Evolutionary conservation across 2,888 invertebrate species (phyloP).

Genomic region (Exocentrus adspersus): DNA sequence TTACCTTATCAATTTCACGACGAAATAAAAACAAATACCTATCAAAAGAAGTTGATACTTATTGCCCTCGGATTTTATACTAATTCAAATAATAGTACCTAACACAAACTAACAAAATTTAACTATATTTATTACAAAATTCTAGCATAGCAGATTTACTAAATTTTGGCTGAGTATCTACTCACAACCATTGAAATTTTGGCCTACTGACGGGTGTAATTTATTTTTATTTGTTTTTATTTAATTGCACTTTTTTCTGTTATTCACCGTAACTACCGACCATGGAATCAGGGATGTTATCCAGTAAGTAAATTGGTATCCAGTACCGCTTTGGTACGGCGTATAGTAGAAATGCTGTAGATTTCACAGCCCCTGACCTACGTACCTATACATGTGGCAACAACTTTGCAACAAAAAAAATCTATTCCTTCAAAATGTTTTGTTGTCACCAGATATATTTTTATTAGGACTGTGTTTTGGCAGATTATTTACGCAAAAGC

Average conservation of each 20-base stretch:
- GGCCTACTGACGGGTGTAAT: slow-evolving; percentile 45
- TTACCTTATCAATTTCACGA: no score
- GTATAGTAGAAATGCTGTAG: slow-evolving; percentile 33
- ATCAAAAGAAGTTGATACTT: no score
- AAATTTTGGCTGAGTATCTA: no score
- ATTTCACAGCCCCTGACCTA: slow-evolving; percentile 25
- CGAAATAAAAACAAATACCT: no score
- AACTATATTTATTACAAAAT: no score
- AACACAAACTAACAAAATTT: slow-evolving; percentile 1
- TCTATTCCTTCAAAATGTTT: neutral
- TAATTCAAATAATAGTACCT: no score
- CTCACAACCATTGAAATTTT: slow-evolving; percentile 2
- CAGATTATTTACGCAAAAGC: slow-evolving; percentile 37
- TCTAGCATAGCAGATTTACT: no score
- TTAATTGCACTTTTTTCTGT: slow-evolving; percentile 73
- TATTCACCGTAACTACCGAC: slow-evolving; percentile 70
- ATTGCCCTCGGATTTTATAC: no score
- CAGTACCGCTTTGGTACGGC: slow-evolving; percentile 31
- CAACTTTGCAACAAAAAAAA: slow-evolving; percentile 14
- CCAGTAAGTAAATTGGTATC: slow-evolving; percentile 72
- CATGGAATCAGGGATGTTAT: slow-evolving; percentile 76
- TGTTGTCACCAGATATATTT: slow-evolving; percentile 32
- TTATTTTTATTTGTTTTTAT: slow-evolving; percentile 55
- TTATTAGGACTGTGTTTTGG: slow-evolving; percentile 50
- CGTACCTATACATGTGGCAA: slow-evolving; percentile 18